Percentiles rank a stretch among this genome's conserved stretches.
Conservation (phyloP, 2,113 vertebrate genomes). For the Scolopax mira region DNA sequence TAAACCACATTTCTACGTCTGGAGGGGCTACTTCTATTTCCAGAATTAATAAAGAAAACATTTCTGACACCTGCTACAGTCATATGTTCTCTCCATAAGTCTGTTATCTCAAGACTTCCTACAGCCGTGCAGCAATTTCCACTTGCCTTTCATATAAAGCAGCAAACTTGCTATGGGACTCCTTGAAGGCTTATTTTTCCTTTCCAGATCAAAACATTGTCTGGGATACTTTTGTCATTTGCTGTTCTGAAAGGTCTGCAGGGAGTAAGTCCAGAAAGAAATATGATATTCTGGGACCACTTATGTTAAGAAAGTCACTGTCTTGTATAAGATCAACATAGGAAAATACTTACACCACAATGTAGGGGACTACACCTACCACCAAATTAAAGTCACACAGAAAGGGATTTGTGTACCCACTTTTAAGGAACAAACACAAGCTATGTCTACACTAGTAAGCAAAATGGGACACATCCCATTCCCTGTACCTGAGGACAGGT, state of each 20-base stretch:
- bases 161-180: neutral
- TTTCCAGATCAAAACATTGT: neutral
- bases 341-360: neutral
- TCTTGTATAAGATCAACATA: neutral
- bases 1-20: neutral
- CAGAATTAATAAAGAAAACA: neutral
- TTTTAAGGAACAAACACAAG: neutral
- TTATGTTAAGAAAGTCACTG: neutral
- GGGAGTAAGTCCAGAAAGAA: neutral
- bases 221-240: neutral
- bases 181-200: neutral
- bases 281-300: neutral
- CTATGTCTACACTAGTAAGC: neutral
- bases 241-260: neutral
- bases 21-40: neutral
- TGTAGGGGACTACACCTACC: neutral
- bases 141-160: neutral
- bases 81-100: neutral
- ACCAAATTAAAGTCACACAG: neutral
- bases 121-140: neutral
- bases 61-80: neutral
- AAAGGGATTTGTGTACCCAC: neutral
- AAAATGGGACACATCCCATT: neutral
- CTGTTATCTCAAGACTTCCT: neutral
- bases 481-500: neutral